These are phyloP conservation scores for Gari tellinella DNA, from an alignment of 2,888 invertebrate genomes.

Conservation along the genomic window DNA sequence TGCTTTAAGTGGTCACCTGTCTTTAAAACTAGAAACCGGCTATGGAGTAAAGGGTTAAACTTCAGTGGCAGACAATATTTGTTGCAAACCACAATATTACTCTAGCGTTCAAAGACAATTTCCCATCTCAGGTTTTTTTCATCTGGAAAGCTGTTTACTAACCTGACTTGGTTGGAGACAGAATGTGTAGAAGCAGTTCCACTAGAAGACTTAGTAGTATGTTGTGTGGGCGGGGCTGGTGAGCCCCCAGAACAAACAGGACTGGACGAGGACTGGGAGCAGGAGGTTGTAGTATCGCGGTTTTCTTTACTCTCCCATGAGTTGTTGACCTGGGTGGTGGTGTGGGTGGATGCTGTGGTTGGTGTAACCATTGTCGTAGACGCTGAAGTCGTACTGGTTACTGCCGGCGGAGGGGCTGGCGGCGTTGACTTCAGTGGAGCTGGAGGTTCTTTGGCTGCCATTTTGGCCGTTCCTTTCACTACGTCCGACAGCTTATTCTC, in stretches of 20 bases:
- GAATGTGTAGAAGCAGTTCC: slow-evolving; percentile 55
- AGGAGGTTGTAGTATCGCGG: slow-evolving; percentile 13
- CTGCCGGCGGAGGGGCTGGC: too few relatives aligned
- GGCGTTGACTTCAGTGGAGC: too few relatives aligned
- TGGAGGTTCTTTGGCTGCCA: slow-evolving; percentile 66
- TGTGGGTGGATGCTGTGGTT: slow-evolving; percentile 24
- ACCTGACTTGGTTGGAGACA: slow-evolving; percentile 62
- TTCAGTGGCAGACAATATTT: too few relatives aligned
- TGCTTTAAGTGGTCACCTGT: too few relatives aligned
- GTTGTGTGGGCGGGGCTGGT: slow-evolving; percentile 13
- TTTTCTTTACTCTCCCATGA: slow-evolving; percentile 39
- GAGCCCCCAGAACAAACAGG: neutral
- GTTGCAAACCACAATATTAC: too few relatives aligned
- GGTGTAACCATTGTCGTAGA: slow-evolving; percentile 34
- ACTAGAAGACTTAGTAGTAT: slow-evolving; percentile 34
- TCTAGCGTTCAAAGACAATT: too few relatives aligned
- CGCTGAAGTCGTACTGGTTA: slow-evolving; percentile 2
- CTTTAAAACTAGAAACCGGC: too few relatives aligned
- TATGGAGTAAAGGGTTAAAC: too few relatives aligned
- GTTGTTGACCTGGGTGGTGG: slow-evolving; percentile 37
- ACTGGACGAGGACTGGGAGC: slow-evolving; percentile 19
- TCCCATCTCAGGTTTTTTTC: too few relatives aligned
- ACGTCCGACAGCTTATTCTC: slow-evolving; percentile 90
- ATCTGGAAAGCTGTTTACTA: too few relatives aligned
- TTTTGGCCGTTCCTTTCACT: slow-evolving; percentile 90